Evolutionary conservation across 2,797 vertebrate species (phyloP).

Genomic region (Pseudochirops cupreus): DNA sequence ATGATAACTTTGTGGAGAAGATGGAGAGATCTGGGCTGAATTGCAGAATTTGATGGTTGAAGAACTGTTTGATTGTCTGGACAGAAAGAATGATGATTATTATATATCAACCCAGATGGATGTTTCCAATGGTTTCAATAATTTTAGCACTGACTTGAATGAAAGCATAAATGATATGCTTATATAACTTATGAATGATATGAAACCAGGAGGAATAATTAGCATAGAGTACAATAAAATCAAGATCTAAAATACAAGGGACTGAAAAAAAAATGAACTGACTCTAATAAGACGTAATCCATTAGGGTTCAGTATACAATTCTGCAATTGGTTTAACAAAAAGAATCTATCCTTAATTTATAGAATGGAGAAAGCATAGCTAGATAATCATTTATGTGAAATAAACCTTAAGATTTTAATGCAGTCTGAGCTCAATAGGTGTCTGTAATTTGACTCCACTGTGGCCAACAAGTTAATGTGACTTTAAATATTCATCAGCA

Average conservation of each 20-base stretch:
- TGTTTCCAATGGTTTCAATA: background rate
- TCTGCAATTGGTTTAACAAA: background rate
- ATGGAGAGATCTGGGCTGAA: background rate
- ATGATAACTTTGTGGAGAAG: background rate
- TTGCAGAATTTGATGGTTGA: background rate
- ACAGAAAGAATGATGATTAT: background rate
- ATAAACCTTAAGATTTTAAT: background rate
- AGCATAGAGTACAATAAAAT: background rate
- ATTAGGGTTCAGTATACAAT: background rate
- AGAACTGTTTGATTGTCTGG: background rate
- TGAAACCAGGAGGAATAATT: background rate
- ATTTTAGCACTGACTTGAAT: background rate
- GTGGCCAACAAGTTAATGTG: background rate
- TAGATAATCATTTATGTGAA: background rate
- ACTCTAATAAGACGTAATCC: background rate
- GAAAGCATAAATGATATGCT: background rate
- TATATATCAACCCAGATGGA: background rate
- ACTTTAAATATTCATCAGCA: background rate
- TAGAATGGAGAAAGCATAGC: background rate
- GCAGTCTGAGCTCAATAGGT: background rate
- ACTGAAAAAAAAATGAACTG: background rate
- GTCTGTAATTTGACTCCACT: background rate
- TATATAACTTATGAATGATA: background rate
- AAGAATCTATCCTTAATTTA: background rate
- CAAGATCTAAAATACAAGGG: background rate